Base-by-base conservation (phyloP, 2,113 vertebrate species). In the Hucho hucho region DNA sequence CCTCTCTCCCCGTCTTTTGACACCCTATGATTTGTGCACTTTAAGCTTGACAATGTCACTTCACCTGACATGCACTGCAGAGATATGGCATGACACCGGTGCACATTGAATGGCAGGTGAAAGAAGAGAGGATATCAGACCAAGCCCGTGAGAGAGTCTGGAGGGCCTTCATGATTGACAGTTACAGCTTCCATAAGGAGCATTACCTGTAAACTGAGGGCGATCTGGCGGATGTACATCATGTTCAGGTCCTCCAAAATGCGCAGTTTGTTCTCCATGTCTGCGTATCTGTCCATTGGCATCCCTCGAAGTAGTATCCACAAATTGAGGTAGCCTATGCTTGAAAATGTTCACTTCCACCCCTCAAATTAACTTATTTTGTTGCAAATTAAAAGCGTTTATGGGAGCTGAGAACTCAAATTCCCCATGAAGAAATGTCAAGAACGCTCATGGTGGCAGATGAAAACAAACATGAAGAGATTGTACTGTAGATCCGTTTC, bases 221-320 rank as follows among this genome's bases (percentile, higher is more conserved):
- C 96, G 81, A 98, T 97, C 92, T 98, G 97, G 1, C 97, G 95
- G 83, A 98, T 97, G 91, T 98, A 98, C 80, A 98, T 94, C 96
- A 98, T 97, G 81, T 98, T 97, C 64, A 98, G 93, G 81, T 98
- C 97, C 84, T 98, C 95, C 82, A 98, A 84, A 87, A 98, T 97
- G 87, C 93, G 95, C 65, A 96, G 90, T 89, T 95, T 96, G 82
- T 95, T 95, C 90, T 97, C 96, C 95, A 96, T 96, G 87, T 94
- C 92, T 82, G 88, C 76, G 74, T 88, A 85, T 83, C 84, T 91
- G 84, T 92, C 89, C 72, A 84, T 76, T 69, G 91, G 92, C 92
- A 94, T 93, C 78, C 76, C 90, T 88, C 69, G 18, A 65, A 47
- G 72, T 20, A 29, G 63, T 74, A 73, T 76, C 37, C 37, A 13